These are phyloP conservation scores for Pachypanchax playfairii DNA, from an alignment of 2,113 vertebrate genomes.

Conservation along the genomic window DNA sequence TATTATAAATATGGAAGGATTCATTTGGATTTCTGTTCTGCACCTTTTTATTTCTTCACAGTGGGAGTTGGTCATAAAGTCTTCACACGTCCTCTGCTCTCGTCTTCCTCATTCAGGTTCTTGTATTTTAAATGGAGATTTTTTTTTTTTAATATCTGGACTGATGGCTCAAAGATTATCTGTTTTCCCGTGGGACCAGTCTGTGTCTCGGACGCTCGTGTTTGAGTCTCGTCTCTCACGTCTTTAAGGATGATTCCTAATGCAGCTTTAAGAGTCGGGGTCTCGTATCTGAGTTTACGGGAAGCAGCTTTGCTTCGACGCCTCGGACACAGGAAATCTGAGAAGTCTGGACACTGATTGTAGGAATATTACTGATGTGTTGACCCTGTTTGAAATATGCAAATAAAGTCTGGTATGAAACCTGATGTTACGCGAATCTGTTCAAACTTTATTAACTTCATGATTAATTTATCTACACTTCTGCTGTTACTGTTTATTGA, in stretches of 20 bases:
- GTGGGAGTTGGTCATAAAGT: not conserved
- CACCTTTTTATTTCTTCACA: conserved; percentile 24
- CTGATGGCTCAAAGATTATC: not conserved
- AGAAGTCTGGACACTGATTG: conserved; percentile 49
- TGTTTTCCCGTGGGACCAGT: conserved; percentile 69
- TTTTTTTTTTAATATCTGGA: not conserved
- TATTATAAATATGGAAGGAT: no score
- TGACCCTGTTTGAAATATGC: conserved; percentile 72
- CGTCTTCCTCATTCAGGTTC: conserved; percentile 5
- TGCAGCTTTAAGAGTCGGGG: conserved; percentile 66
- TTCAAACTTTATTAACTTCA: no score
- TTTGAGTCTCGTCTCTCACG: conserved; percentile 26
- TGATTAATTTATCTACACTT: no score
- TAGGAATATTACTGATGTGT: conserved; percentile 57
- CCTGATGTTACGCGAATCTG: not conserved
- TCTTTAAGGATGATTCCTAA: conserved; percentile 28
- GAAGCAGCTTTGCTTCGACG: conserved; percentile 36
- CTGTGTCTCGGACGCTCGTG: conserved; percentile 55
- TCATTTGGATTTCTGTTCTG: conserved; percentile 6
- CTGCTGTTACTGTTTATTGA: no score
- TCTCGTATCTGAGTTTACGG: conserved; percentile 40
- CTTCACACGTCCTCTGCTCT: not conserved
- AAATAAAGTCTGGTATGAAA: conserved; percentile 79
- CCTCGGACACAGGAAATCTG: conserved; percentile 28
- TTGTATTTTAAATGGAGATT: not conserved